phyloP scores from a whole-genome alignment of 1,140 invertebrate genomes.

The Temnothorax curvispinosus region DNA sequence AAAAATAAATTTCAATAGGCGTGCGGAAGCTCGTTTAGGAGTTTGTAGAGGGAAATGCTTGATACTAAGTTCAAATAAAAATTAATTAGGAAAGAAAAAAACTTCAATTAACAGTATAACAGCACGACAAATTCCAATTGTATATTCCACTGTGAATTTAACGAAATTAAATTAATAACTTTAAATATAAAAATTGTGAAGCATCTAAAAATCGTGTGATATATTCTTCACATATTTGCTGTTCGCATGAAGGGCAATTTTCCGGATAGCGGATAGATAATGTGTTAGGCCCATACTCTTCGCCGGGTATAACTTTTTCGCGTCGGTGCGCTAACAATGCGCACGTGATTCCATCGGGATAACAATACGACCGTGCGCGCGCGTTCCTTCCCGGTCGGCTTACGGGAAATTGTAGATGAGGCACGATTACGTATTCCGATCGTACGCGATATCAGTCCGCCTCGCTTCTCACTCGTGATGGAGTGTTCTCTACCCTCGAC shows the following conservation, averaged over 20 bases:
- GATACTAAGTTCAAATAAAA: not conserved
- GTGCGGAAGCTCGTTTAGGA: not conserved
- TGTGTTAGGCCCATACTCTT: not conserved
- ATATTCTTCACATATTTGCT: not conserved
- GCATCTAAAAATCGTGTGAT: not conserved
- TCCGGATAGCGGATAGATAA: constrained; percentile 4
- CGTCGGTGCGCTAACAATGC: constrained; percentile 62
- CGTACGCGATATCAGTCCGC: constrained; percentile 80
- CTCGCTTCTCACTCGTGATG: constrained; percentile 77
- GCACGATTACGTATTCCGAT: constrained; percentile 83
- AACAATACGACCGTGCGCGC: constrained; percentile 66
- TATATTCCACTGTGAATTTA: not conserved
- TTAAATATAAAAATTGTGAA: not conserved
- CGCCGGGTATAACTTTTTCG: constrained; percentile 51
- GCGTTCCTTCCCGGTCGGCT: constrained; percentile 72
- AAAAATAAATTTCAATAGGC: not conserved
- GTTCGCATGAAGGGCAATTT: not conserved
- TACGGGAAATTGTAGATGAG: constrained; percentile 83
- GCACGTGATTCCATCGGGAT: constrained; percentile 69
- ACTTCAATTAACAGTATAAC: not conserved
- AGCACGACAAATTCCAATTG: not conserved
- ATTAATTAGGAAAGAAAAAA: not conserved
- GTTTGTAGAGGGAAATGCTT: not conserved
- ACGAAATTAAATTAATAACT: not conserved
- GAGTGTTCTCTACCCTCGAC: constrained; percentile 81